Evolutionary conservation across 2,113 vertebrate species (phyloP), one percentile per base, ranked within the genome.

Genomic region (Festucalex cinctus): DNA sequence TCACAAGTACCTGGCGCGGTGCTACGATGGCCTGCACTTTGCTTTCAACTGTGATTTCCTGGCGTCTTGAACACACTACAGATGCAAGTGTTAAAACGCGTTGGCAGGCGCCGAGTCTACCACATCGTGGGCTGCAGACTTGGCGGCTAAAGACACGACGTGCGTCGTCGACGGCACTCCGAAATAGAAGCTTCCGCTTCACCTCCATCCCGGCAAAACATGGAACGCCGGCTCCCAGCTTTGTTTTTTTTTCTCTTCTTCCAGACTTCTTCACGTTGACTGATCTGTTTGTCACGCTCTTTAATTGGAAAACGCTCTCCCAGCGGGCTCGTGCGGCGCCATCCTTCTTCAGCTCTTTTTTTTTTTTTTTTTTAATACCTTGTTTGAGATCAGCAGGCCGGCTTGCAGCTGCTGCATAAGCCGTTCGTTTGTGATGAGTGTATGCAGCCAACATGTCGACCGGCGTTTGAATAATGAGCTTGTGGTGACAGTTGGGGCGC

Each of bases 101-200:
- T 82, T 88, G 86, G 84, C 86, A 80, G 71, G 60, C 75, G 12
- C 74, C 69, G 51, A 28, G 35, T 62, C 81, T 80, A 76, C 76
- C 78, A 80, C 70, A 71, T 75, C 72, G 85, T 86, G 78, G 82
- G 85, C 78, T 63, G 75, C 72, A 83, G 86, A 86, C 78, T 83
- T 86, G 84, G 81, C 85, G 35, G 72, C 68, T 10, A 44, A 82
- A 83, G 76, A 78, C 78, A 70, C 77, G 46, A 41, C 9, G 6
- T 6, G 36, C 43, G 44, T 70, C 73, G 80, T 76, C 86, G 71
- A 79, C 80, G 68, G 79, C 78, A 69, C 76, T 78, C 61, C 0
- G 68, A 85, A 85, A 87, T 83, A 78, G 84, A 87, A 85, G 76
- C 74, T 68, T 81, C 73, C 73, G 77, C 58, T 74, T 76, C 71